Evolutionary conservation across 2,113 vertebrate species (phyloP).

Genomic region (Ictalurus furcatus): DNA sequence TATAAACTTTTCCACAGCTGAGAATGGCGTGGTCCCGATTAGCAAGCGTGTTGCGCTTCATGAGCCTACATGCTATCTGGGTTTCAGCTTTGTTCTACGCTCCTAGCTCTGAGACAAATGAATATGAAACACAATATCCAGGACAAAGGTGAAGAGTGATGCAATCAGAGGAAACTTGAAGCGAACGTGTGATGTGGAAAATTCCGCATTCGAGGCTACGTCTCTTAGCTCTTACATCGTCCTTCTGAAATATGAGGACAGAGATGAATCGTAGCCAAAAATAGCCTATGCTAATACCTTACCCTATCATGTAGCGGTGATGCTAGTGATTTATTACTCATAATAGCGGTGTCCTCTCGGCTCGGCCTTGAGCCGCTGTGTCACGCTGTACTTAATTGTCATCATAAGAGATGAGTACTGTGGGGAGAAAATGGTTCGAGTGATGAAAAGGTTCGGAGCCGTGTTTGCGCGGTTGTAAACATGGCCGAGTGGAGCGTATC

Average conservation of each 20-base stretch:
- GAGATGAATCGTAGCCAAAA: conserved; percentile 28
- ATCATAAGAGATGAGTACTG: background rate
- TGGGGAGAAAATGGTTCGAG: background rate
- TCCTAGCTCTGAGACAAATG: background rate
- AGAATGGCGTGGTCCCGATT: background rate
- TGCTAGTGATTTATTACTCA: conserved; percentile 25
- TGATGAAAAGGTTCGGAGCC: background rate
- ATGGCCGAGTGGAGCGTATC: conserved; percentile 13
- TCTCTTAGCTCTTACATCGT: background rate
- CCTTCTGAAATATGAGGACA: conserved; percentile 33
- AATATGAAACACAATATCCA: background rate
- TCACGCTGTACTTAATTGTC: conserved; percentile 24
- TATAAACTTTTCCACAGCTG: background rate
- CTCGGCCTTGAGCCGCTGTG: background rate
- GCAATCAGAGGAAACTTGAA: background rate
- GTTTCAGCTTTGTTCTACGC: background rate
- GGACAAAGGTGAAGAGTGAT: conserved; percentile 17
- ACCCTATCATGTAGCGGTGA: background rate
- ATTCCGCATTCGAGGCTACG: background rate
- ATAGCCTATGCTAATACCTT: conserved; percentile 32
- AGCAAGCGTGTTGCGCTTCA: background rate
- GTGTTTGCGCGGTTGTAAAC: conserved; percentile 18
- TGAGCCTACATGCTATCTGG: background rate
- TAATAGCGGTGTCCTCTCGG: background rate
- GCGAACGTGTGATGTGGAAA: background rate